Conservation (phyloP, 1,140 invertebrate species). For the Drosophila tristis region DNA sequence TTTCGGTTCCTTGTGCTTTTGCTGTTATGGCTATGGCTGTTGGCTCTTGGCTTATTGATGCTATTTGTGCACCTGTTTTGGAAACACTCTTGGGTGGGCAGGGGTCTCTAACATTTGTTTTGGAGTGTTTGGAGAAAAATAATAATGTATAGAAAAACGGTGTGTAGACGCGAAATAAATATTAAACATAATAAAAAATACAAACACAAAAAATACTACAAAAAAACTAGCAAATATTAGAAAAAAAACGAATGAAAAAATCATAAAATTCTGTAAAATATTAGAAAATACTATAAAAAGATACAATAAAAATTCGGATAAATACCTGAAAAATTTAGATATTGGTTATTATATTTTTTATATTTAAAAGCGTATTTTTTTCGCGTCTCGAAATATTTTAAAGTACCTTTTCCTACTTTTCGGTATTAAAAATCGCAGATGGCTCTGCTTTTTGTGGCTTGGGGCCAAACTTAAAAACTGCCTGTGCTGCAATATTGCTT, state of each 20-base stretch:
- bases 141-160: no score
- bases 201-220: no score
- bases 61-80: conserved; percentile 19
- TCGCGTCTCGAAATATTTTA: not conserved
- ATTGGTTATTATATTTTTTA: no score
- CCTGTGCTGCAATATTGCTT: conserved; percentile 35
- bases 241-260: no score
- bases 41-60: conserved; percentile 10
- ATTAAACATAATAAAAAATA: no score
- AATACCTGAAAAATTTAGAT: not conserved
- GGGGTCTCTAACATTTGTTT: not conserved
- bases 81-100: not conserved
- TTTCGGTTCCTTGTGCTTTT: conserved; percentile 9
- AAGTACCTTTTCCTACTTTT: conserved; percentile 30
- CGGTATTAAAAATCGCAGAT: conserved; percentile 68
- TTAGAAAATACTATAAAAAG: no score
- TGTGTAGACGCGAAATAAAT: no score
- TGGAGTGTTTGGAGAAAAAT: not conserved
- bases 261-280: no score
- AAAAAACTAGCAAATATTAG: no score
- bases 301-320: no score
- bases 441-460: conserved; percentile 23
- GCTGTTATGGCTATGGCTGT: conserved; percentile 3
- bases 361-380: conserved; percentile 1
- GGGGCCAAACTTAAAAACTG: conserved; percentile 42